These are phyloP conservation scores for Pollenia labialis DNA, from an alignment of 2,888 invertebrate genomes.

Conservation along the genomic window DNA sequence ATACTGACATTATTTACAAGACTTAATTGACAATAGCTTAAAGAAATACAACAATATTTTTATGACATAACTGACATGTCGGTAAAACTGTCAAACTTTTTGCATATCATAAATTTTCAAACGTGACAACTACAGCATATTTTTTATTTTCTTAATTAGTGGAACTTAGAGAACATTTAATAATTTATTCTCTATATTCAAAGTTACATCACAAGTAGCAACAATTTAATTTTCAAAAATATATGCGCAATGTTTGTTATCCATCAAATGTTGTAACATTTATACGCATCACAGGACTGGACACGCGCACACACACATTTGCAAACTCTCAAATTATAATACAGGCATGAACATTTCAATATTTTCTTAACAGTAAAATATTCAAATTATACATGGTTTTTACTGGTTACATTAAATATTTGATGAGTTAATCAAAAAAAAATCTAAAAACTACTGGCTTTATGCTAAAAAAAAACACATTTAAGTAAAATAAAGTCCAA, in stretches of 20 bases:
- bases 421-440: slow-evolving; percentile 67
- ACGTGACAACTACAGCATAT: slow-evolving; percentile 29
- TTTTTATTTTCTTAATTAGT: slow-evolving; percentile 19
- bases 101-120: slow-evolving; percentile 14
- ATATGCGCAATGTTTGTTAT: slow-evolving; percentile 49
- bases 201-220: slow-evolving; percentile 1
- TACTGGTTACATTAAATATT: slow-evolving; percentile 53
- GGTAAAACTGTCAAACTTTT: too few relatives aligned
- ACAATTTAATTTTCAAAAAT: slow-evolving; percentile 3
- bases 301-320: slow-evolving; percentile 3
- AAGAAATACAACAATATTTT: too few relatives aligned
- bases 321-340: slow-evolving; percentile 52
- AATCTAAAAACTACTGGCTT: slow-evolving; percentile 29
- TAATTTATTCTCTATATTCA: not conserved
- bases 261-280: slow-evolving; percentile 47
- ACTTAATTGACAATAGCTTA: too few relatives aligned
- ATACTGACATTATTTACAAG: too few relatives aligned
- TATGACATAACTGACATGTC: too few relatives aligned
- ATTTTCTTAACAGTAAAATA: slow-evolving; percentile 61
- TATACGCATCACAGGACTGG: slow-evolving; percentile 18
- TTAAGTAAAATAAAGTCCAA: slow-evolving; percentile 46
- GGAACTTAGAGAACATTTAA: slow-evolving; percentile 22
- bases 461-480: slow-evolving; percentile 14
- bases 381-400: slow-evolving; percentile 55
- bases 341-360: slow-evolving; percentile 49